Base-by-base conservation (phyloP, 2,797 vertebrate species). In the Lateolabrax maculatus region DNA sequence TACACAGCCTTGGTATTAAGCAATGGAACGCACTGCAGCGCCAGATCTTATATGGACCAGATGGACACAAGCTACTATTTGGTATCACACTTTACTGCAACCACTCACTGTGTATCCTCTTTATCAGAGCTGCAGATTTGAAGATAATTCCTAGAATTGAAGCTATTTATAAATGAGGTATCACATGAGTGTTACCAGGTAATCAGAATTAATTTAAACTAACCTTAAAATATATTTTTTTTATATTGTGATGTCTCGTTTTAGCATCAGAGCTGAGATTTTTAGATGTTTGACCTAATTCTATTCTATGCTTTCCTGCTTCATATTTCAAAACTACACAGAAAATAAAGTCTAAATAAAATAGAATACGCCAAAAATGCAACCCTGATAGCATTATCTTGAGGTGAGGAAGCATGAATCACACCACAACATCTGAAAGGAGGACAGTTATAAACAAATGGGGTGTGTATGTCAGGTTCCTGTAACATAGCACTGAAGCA, bases 11-110 rank as follows among this genome's bases (percentile, higher is more conserved):
- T 77, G 75, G 79, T 80, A 77, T 83, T 49, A 67, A 75, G 84
- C n/a, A 41, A n/a, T 3, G 69, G 65, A 77, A 78, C 56, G 29
- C 41, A 80, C 23, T 72, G 77, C 72, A 69, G 60, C 75, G 70
- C 74, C 75, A 69, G 53, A 66, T 79, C 76, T 90, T 79, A 90
- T 87, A 55, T 60, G 79, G 82, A 89, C 60, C 87, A 90, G 80
- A 90, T 90, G 87, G 78, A 80, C 56, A 39, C 36, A 21, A 62
- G 65, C 31, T 64, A 25, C 15, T 52, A 23, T 57, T 71, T 70
- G 55, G 27, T 74, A 52, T 77, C 37, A 27, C 44, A 66, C 64
- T 64, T 72, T 34, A 68, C 31, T 51, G 31, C 69, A 60, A 31
- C 55, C 37, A 2, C 57, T 60, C 44, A 19, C 31, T n/a, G 43